These are phyloP conservation scores for Aethina tumida DNA, from an alignment of 1,140 invertebrate genomes.

Conservation along the genomic window DNA sequence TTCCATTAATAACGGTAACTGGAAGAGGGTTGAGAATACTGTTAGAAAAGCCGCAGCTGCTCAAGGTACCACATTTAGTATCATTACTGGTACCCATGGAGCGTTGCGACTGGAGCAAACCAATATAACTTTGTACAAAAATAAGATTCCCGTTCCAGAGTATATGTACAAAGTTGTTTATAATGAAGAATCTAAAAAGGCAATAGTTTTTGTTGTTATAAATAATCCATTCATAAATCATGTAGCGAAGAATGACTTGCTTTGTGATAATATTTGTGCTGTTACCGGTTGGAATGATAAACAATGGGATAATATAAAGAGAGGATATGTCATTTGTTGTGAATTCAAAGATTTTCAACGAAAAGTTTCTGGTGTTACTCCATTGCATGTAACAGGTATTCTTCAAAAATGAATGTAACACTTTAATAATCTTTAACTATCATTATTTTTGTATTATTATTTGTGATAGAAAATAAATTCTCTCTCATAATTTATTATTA, in stretches of 20 bases:
- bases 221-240: constrained; percentile 39
- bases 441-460: too few relatives aligned
- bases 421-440: too few relatives aligned
- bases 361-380: constrained; percentile 14
- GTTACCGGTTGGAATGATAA: constrained; percentile 23
- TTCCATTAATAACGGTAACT: constrained; percentile 40
- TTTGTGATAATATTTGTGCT: constrained; percentile 35
- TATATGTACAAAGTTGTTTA: constrained; percentile 41
- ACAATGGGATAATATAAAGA: constrained; percentile 24
- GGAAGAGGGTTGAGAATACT: constrained; percentile 38
- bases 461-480: too few relatives aligned
- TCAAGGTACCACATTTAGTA: constrained; percentile 23
- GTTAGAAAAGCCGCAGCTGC: constrained; percentile 28
- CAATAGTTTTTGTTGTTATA: constrained; percentile 38
- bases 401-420: too few relatives aligned
- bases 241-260: constrained; percentile 9
- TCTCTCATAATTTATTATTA: too few relatives aligned
- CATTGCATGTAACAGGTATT: constrained; percentile 12
- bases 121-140: constrained; percentile 13
- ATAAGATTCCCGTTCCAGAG: constrained; percentile 37
- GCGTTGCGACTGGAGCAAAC: constrained; percentile 30
- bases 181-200: constrained; percentile 25
- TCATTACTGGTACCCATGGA: constrained; percentile 37
- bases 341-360: constrained; percentile 26
- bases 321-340: constrained; percentile 38